phyloP scores from a whole-genome alignment of 2,797 vertebrate genomes.

The Sebastes alutus region DNA sequence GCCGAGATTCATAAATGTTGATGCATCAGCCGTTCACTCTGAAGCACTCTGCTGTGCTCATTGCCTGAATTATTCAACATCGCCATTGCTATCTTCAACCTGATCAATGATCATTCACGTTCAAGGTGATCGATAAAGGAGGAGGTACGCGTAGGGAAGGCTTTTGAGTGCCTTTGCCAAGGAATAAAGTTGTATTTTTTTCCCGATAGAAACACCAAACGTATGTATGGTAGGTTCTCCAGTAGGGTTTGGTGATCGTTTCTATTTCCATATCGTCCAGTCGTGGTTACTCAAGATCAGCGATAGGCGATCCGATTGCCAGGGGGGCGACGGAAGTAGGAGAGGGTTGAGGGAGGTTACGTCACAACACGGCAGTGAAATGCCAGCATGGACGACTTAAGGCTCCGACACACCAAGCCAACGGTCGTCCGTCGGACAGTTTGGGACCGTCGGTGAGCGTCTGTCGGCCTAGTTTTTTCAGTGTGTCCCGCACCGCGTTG shows the following conservation, averaged over 20 bases:
- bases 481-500: too few relatives aligned
- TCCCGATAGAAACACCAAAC: background rate
- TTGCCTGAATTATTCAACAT: constrained; percentile 58
- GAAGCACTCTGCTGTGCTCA: constrained; percentile 29
- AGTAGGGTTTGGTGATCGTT: background rate
- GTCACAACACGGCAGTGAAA: background rate
- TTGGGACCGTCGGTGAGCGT: too few relatives aligned
- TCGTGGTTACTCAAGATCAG: background rate
- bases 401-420: too few relatives aligned
- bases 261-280: background rate
- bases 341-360: too few relatives aligned
- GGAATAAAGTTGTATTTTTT: constrained; percentile 14
- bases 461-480: too few relatives aligned
- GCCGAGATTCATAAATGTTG: constrained; percentile 47
- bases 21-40: constrained; percentile 41
- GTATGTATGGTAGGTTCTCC: background rate
- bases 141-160: background rate
- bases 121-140: constrained; percentile 34
- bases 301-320: background rate
- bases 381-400: too few relatives aligned
- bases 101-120: constrained; percentile 41
- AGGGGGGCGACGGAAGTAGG: background rate
- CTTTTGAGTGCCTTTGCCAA: background rate
- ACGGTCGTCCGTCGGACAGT: too few relatives aligned
- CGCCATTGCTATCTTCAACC: constrained; percentile 18